phyloP scores from a whole-genome alignment of 2,797 vertebrate genomes.

The Enteromius trimaculatus region DNA sequence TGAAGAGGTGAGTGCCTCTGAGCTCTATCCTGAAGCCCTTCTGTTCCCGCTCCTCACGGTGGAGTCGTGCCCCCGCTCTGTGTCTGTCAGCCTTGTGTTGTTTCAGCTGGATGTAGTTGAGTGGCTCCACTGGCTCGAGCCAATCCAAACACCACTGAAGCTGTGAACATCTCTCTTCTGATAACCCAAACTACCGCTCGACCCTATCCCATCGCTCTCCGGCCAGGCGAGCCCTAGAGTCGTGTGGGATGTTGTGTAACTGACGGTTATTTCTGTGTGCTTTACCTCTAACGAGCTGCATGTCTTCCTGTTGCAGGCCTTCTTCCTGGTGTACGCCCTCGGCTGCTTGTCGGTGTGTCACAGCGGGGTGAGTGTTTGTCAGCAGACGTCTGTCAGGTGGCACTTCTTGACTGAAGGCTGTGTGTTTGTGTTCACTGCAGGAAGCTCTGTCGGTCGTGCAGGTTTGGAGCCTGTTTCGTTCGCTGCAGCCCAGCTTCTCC shows the following conservation, averaged over 20 bases:
- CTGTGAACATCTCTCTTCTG: conserved; percentile 7
- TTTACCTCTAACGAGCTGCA: no score
- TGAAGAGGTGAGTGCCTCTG: conserved; percentile 84
- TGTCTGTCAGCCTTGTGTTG: conserved; percentile 48
- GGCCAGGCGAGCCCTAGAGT: no score
- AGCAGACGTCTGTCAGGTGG: no score
- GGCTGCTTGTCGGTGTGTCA: conserved; percentile 87
- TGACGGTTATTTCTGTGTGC: no score
- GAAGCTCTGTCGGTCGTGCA: conserved; percentile 84
- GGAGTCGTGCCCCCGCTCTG: not conserved
- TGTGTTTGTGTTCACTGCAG: conserved; percentile 68
- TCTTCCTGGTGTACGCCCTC: conserved; percentile 92
- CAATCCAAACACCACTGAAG: conserved; percentile 54
- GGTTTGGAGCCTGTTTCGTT: conserved; percentile 83
- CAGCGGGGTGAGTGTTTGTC: conserved; percentile 79
- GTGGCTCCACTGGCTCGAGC: not conserved
- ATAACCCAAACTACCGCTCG: no score
- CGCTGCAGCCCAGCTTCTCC: conserved; percentile 80
- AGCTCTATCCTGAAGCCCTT: no score
- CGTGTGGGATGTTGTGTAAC: no score
- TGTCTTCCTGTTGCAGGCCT: conserved; percentile 75
- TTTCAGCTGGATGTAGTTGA: conserved; percentile 57
- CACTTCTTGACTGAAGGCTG: not conserved
- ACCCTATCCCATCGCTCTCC: no score
- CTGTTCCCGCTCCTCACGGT: conserved; percentile 6